Percentiles rank a stretch among this genome's conserved stretches.
phyloP scores from a whole-genome alignment of 2,113 vertebrate genomes.

The Agapornis roseicollis region DNA sequence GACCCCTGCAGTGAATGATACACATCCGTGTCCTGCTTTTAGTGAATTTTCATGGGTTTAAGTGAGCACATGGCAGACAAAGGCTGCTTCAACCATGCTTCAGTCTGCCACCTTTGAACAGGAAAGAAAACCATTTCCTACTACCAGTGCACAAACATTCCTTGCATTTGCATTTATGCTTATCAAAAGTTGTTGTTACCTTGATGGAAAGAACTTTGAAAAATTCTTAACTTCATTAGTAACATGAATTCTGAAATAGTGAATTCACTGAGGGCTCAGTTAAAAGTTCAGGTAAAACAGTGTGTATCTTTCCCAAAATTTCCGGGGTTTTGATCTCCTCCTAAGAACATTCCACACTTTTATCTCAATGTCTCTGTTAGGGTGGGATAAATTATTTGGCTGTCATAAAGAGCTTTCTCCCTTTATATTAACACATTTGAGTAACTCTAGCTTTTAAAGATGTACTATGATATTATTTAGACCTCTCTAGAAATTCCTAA shows the following conservation, averaged over 20 bases:
- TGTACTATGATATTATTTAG: not conserved
- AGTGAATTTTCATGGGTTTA: too few relatives aligned
- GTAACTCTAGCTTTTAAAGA: not conserved
- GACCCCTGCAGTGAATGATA: not conserved
- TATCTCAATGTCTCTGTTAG: not conserved
- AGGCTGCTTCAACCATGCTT: too few relatives aligned
- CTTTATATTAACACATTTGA: not conserved
- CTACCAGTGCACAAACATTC: too few relatives aligned
- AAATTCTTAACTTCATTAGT: not conserved
- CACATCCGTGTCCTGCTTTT: not conserved
- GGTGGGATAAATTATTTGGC: not conserved
- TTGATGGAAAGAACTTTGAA: not conserved
- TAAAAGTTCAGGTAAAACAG: not conserved
- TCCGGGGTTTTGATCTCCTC: not conserved
- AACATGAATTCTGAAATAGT: not conserved
- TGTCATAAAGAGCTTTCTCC: not conserved
- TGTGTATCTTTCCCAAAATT: fast-evolving
- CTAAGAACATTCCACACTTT: not conserved
- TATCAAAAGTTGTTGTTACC: not conserved
- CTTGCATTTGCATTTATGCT: not conserved
- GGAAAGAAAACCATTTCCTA: not conserved
- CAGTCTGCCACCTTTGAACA: not conserved
- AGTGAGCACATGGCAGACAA: too few relatives aligned
- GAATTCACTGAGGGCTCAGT: not conserved
- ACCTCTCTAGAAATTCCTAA: not conserved